These are phyloP conservation scores for Cathartes aura DNA, from an alignment of 2,113 vertebrate species.

Conservation along the genomic window DNA sequence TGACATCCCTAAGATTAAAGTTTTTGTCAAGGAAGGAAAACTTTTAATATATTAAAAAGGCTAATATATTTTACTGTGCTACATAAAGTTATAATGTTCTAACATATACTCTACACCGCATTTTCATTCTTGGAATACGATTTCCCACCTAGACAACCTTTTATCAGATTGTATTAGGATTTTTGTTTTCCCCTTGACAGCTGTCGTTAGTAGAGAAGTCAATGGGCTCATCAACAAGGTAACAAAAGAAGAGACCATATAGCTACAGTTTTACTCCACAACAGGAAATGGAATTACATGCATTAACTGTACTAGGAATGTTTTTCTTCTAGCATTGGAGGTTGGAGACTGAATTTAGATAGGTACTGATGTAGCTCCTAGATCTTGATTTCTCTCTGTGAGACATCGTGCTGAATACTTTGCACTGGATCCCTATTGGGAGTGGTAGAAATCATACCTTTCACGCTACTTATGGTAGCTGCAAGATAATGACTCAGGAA, in stretches of 20 bases:
- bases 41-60: not conserved
- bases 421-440: slow-evolving; percentile 10
- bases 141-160: not conserved
- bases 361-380: not conserved
- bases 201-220: not conserved
- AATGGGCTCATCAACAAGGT: not conserved
- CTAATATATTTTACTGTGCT: not conserved
- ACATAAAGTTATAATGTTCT: not conserved
- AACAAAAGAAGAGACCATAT: not conserved
- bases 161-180: not conserved
- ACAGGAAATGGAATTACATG: not conserved
- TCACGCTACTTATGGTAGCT: slow-evolving; percentile 17
- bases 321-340: not conserved
- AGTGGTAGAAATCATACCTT: slow-evolving; percentile 43
- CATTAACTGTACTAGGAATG: not conserved
- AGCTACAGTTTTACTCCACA: not conserved
- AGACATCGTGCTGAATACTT: not conserved
- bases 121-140: not conserved
- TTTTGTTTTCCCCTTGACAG: not conserved
- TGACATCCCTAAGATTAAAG: not conserved
- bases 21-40: not conserved
- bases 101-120: not conserved
- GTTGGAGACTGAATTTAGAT: not conserved
- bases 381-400: slow-evolving; percentile 19
- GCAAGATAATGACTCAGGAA: slow-evolving; percentile 49